Percentiles rank a stretch among this genome's conserved stretches.
Conservation (phyloP, 2,113 vertebrate genomes). For the Agelaius phoeniceus region DNA sequence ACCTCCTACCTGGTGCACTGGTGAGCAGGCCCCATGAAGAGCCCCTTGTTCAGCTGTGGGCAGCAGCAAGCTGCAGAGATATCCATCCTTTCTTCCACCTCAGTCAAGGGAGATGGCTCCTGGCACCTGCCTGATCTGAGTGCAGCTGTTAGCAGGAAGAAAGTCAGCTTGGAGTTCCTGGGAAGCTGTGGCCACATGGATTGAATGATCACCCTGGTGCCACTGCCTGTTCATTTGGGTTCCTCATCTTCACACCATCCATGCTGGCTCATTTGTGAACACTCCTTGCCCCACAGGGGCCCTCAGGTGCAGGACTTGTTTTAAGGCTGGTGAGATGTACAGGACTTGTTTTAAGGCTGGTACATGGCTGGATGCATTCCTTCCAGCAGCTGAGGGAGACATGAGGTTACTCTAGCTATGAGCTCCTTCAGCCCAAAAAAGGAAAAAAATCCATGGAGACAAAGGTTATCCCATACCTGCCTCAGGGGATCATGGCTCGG, state of each 20-base stretch:
- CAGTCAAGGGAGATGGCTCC: neutral
- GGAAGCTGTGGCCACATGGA: neutral
- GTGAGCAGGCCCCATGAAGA: neutral
- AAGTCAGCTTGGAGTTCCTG: neutral
- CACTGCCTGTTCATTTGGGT: neutral
- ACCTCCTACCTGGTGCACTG: accelerated
- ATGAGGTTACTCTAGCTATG: neutral
- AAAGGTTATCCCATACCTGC: neutral
- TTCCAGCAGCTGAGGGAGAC: neutral
- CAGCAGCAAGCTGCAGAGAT: neutral
- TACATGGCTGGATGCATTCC: neutral
- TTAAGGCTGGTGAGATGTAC: neutral
- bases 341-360: neutral
- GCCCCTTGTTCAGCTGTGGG: neutral
- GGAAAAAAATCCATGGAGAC: neutral
- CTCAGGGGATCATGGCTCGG: neutral
- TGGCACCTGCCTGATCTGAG: neutral
- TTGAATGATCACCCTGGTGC: neutral
- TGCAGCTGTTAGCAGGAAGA: neutral
- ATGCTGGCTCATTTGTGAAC: neutral
- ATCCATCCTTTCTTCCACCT: neutral
- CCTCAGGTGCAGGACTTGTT: neutral
- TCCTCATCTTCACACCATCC: neutral
- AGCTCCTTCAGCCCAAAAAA: neutral
- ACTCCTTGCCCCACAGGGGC: neutral